phyloP scores from a whole-genome alignment of 1,140 invertebrate species.

The Arion vulgaris region DNA sequence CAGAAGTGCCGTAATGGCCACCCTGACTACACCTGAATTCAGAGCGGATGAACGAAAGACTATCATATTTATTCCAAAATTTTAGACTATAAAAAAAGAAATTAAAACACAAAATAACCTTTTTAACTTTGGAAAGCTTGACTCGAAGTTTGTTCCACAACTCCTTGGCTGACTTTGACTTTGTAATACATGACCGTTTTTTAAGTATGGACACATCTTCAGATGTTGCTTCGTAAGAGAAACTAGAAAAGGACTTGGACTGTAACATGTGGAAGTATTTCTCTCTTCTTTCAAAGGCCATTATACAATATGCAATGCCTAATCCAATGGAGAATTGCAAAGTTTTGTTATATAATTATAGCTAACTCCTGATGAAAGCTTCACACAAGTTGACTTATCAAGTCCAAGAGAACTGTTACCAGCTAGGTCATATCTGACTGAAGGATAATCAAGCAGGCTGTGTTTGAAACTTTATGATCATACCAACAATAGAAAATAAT shows the following conservation, averaged over 20 bases:
- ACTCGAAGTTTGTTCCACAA: neutral
- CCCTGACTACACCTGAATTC: no score
- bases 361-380: neutral
- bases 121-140: neutral
- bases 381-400: no score
- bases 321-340: neutral
- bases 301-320: neutral
- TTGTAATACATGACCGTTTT: neutral
- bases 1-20: no score
- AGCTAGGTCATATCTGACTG: no score
- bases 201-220: no score
- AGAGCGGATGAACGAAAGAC: no score
- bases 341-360: neutral
- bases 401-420: no score
- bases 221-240: neutral
- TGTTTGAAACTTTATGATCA: no score
- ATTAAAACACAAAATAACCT: neutral
- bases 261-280: neutral
- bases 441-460: no score
- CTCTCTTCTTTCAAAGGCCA: neutral
- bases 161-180: neutral
- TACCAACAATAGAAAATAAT: no score
- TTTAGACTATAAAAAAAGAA: no score
- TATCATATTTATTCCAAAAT: no score
- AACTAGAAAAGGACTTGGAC: neutral